These are phyloP conservation scores for Spodoptera frugiperda DNA, from an alignment of 1,140 invertebrate species.

Conservation along the genomic window DNA sequence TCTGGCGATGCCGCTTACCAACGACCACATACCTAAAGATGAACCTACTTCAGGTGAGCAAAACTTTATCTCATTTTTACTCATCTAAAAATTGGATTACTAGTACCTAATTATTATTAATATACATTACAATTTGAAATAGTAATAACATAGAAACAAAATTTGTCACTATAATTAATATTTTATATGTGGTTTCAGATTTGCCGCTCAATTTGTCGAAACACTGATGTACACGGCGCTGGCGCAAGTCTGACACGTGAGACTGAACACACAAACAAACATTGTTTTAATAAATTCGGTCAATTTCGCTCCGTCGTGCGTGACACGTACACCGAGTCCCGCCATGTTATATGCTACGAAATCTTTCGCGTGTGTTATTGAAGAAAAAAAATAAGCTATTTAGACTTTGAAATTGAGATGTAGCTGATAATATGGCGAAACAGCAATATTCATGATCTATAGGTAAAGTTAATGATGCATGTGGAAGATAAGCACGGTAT, in stretches of 20 bases:
- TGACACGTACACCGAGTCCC: constrained; percentile 33
- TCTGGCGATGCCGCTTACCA: constrained; percentile 77
- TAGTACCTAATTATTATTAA: too few relatives aligned
- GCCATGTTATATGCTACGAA: constrained; percentile 8
- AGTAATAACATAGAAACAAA: too few relatives aligned
- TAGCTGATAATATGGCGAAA: constrained; percentile 31
- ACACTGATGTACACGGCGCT: constrained; percentile 71
- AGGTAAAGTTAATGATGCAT: constrained; percentile 33
- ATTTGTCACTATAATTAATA: too few relatives aligned
- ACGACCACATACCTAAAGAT: constrained; percentile 81
- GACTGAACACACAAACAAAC: constrained; percentile 65
- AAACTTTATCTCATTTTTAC: not conserved
- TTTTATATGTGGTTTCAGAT: constrained; percentile 72
- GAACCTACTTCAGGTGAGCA: constrained; percentile 80
- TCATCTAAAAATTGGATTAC: too few relatives aligned
- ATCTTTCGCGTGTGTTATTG: constrained; percentile 6
- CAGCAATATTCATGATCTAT: constrained; percentile 32
- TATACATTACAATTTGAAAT: too few relatives aligned
- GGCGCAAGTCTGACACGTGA: constrained; percentile 59
- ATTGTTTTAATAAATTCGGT: constrained; percentile 59
- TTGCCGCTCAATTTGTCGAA: constrained; percentile 85
- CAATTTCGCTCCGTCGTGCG: constrained; percentile 49
- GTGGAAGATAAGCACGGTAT: constrained; percentile 54
- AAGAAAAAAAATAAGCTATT: constrained; percentile 21
- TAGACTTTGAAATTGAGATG: constrained; percentile 4